Percentiles rank a stretch among this genome's conserved stretches.
phyloP scores from a whole-genome alignment of 2,113 vertebrate species.

The Mastomys coucha region DNA sequence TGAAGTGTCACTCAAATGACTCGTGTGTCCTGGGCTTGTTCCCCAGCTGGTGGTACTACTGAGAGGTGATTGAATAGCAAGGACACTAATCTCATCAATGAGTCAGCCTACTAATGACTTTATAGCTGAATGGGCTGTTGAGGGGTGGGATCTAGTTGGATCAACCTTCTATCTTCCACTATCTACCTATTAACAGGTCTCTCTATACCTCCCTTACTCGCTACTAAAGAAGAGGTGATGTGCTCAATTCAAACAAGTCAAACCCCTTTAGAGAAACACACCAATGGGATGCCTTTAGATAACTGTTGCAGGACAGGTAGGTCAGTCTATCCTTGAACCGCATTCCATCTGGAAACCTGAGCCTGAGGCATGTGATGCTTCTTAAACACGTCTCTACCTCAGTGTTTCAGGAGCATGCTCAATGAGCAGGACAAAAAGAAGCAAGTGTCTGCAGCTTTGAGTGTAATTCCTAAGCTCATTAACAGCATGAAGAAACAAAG shows the following conservation, averaged over 20 bases:
- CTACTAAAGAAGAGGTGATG: background rate
- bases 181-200: background rate
- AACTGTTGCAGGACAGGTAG: background rate
- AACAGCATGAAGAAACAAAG: background rate
- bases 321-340: background rate
- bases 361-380: background rate
- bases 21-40: background rate
- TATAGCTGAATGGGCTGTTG: background rate
- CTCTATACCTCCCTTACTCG: background rate
- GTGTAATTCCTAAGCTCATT: background rate
- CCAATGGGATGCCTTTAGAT: background rate
- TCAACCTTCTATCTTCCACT: background rate
- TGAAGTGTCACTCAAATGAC: background rate
- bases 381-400: background rate
- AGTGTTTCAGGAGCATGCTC: background rate
- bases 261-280: background rate
- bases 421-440: background rate
- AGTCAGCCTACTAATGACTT: background rate
- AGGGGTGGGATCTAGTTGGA: background rate
- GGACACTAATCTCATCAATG: background rate
- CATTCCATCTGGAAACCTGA: background rate
- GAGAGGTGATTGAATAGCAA: background rate
- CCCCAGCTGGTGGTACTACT: background rate
- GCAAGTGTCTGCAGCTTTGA: background rate
- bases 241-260: background rate